Percentiles rank a stretch among this genome's conserved stretches.
These are phyloP conservation scores for Labroides dimidiatus DNA, from an alignment of 2,797 vertebrate species.

Conservation along the genomic window DNA sequence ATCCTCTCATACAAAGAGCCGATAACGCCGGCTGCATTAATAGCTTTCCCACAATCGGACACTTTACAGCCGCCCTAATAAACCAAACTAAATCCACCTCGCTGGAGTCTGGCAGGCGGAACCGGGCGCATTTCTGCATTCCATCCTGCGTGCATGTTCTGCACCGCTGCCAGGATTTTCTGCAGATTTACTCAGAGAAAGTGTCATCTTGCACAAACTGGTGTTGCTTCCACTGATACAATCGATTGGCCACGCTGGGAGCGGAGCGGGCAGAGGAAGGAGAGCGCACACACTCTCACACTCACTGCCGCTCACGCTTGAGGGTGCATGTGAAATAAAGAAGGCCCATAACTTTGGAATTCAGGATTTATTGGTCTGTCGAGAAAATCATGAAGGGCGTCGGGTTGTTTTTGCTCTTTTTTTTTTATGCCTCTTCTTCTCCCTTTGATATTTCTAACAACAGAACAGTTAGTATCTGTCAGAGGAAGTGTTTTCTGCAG, in stretches of 20 bases:
- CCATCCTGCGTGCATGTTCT: constrained; percentile 81
- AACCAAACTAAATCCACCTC: constrained; percentile 80
- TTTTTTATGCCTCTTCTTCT: neutral
- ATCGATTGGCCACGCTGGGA: constrained; percentile 89
- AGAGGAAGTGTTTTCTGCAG: neutral
- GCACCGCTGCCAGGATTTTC: constrained; percentile 83
- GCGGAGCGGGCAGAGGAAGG: constrained; percentile 61
- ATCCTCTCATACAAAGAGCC: constrained; percentile 44
- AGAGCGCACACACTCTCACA: constrained; percentile 16
- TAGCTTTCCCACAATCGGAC: constrained; percentile 77
- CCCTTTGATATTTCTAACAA: neutral
- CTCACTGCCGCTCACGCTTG: constrained; percentile 60
- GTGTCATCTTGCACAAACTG: constrained; percentile 87
- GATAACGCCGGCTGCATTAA: constrained; percentile 56
- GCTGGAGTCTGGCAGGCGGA: constrained; percentile 74
- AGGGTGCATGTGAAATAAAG: constrained; percentile 80
- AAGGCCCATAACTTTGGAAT: constrained; percentile 71
- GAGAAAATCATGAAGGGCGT: constrained; percentile 44
- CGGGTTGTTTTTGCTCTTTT: constrained; percentile 18
- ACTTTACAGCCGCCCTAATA: constrained; percentile 77
- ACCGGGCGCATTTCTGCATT: constrained; percentile 71
- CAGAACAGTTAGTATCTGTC: too few species aligned
- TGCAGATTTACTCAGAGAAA: constrained; percentile 87
- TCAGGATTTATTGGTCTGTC: constrained; percentile 74
- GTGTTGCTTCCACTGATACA: constrained; percentile 88